Base-by-base conservation (phyloP, 2,113 vertebrate genomes). In the Elachura formosa region DNA sequence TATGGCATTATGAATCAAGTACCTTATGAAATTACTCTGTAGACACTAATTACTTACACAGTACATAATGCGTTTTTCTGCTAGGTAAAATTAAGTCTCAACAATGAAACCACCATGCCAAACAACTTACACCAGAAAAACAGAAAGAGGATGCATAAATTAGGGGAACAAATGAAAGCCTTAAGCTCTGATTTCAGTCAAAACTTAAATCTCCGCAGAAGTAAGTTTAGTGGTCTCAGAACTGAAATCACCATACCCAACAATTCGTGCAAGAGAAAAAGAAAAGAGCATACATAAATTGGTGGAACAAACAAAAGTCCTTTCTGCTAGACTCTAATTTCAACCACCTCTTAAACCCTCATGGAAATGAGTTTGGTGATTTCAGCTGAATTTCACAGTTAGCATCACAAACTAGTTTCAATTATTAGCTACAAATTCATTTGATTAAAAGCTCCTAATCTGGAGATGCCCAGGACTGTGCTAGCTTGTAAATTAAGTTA, bases 31-130 rank as follows among this genome's bases (percentile, higher is more conserved):
- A 96, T 88, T 71, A 93, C 71, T 94, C 73, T 91, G 83, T 73
- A 91, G 86, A 91, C 87, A 95, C 77, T 83, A 97, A 94, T 96
- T 97, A 97, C 82, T 95, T 89, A 64, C 89, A 84, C 55, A 88
- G 72, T 64, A 92, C 67, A 94, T 93, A 97, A 97, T 86, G 67
- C n/a, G 90, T 96, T 97, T 95, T 96, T 94, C 81, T 96, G 34
- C 81, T 84, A 96, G 79, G 52, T 93, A 95, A 97, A 97, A 96
- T 93, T 97, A 97, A 96, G 69, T 90, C 90, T 96, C 75, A 92
- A 91, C 71, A 96, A 94, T 66, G 58, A 97, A 97, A 97, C 63
- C 68, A 95, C 90, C 61, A 93, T 87, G 79, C 71, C 41, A 66
- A 96, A 93, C 92, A 91, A 92, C 93, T 92, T 89, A 77, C 52